Evolutionary conservation across 2,113 vertebrate genomes (phyloP).

Genomic region (Otocyon megalotis): DNA sequence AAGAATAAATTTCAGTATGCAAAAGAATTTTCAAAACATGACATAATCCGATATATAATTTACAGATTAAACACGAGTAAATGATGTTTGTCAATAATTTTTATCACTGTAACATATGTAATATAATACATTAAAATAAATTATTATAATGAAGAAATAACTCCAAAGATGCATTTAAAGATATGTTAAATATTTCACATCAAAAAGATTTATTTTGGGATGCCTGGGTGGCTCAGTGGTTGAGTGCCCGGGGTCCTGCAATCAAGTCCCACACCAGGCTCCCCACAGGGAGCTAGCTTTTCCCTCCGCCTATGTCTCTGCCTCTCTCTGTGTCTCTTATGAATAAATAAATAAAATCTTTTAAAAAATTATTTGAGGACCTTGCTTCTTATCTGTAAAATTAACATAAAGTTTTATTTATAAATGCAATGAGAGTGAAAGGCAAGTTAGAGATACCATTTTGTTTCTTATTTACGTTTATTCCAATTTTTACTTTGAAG

Average conservation of each 20-base stretch:
- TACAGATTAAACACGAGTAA: too few species aligned
- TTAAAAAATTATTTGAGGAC: neutral
- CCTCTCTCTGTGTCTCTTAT: too few species aligned
- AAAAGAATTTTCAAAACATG: neutral
- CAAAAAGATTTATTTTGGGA: neutral
- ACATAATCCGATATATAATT: neutral
- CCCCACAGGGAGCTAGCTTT: too few species aligned
- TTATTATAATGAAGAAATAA: slow-evolving; percentile 23
- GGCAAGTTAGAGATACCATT: neutral
- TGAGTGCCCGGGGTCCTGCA: too few species aligned
- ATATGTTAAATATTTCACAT: neutral
- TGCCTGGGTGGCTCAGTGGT: too few species aligned
- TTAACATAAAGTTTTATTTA: neutral
- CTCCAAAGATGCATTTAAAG: neutral
- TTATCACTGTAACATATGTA: neutral
- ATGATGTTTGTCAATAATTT: neutral
- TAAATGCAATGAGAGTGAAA: neutral
- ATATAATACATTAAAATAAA: neutral
- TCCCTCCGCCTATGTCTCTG: too few species aligned
- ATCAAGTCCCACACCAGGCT: too few species aligned
- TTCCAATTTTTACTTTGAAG: neutral
- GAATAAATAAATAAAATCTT: too few species aligned
- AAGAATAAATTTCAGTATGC: neutral
- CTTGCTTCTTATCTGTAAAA: neutral
- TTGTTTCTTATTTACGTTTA: neutral